A percentile compares a stretch with the other conserved stretches of the same genome.
Evolutionary conservation across 2,888 invertebrate species (phyloP).

Genomic region (Rhagium mordax): DNA sequence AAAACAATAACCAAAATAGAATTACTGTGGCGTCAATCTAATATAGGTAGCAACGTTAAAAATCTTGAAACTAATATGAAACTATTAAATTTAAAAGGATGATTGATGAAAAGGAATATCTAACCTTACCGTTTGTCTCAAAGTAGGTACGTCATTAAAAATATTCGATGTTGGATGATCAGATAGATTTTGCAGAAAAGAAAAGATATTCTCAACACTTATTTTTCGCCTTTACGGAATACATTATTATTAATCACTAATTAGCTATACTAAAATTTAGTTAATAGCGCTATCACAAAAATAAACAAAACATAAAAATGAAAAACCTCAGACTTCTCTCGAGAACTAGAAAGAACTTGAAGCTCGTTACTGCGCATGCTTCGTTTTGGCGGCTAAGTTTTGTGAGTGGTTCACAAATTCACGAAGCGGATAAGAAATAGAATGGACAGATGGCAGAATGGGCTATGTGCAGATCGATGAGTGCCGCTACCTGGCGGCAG

Average conservation of each 20-base stretch:
- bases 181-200: neutral
- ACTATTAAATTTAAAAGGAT: neutral
- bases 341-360: neutral
- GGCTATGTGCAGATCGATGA: too few relatives aligned
- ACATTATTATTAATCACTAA: slow-evolving; percentile 9
- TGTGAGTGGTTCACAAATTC: slow-evolving; percentile 9
- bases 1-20: slow-evolving; percentile 30
- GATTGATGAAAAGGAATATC: neutral
- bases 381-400: slow-evolving; percentile 5
- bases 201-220: slow-evolving; percentile 7
- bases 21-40: neutral
- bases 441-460: too few relatives aligned
- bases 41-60: neutral
- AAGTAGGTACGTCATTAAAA: slow-evolving; percentile 28
- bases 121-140: slow-evolving; percentile 20
- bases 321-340: slow-evolving; percentile 12
- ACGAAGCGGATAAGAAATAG: neutral
- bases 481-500: too few relatives aligned
- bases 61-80: neutral
- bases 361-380: slow-evolving; percentile 16
- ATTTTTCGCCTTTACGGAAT: neutral
- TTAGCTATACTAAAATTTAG: slow-evolving; percentile 22
- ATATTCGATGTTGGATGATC: slow-evolving; percentile 21
- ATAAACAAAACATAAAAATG: slow-evolving; percentile 31
- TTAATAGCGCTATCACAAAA: slow-evolving; percentile 12